These are phyloP conservation scores for Sericinus montela DNA, from an alignment of 2,888 invertebrate genomes.

Conservation along the genomic window DNA sequence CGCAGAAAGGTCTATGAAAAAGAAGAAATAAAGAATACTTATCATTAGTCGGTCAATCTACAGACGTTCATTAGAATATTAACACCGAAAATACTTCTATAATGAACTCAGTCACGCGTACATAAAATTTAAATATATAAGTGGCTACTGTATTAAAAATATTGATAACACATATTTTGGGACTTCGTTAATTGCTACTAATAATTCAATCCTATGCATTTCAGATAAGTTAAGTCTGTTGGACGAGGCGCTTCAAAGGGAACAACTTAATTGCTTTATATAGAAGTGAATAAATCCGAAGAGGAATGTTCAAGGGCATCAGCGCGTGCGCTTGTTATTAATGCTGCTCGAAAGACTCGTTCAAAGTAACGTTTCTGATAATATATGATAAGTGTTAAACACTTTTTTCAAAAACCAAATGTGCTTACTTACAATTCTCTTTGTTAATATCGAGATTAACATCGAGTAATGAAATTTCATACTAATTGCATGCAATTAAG, in stretches of 20 bases:
- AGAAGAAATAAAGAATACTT: constrained; percentile 2
- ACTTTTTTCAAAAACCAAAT: neutral
- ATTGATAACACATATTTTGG: constrained; percentile 72
- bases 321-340: constrained; percentile 51
- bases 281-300: constrained; percentile 47
- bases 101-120: constrained; percentile 70
- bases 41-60: constrained; percentile 24
- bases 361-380: constrained; percentile 10
- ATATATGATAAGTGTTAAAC: neutral
- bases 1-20: constrained; percentile 8
- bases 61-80: constrained; percentile 47
- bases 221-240: constrained; percentile 46
- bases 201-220: constrained; percentile 69
- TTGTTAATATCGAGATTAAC: neutral
- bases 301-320: constrained; percentile 41
- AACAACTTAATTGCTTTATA: constrained; percentile 62
- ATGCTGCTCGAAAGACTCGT: constrained; percentile 29
- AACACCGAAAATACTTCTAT: constrained; percentile 51
- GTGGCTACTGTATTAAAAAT: constrained; percentile 75
- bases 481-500: too few species aligned
- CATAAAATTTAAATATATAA: constrained; percentile 71
- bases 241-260: constrained; percentile 47
- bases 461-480: too few species aligned
- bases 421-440: neutral
- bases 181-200: constrained; percentile 68